Evolutionary conservation across 1,140 invertebrate species (phyloP).

Genomic region (Holcopasites calliopsidis): DNA sequence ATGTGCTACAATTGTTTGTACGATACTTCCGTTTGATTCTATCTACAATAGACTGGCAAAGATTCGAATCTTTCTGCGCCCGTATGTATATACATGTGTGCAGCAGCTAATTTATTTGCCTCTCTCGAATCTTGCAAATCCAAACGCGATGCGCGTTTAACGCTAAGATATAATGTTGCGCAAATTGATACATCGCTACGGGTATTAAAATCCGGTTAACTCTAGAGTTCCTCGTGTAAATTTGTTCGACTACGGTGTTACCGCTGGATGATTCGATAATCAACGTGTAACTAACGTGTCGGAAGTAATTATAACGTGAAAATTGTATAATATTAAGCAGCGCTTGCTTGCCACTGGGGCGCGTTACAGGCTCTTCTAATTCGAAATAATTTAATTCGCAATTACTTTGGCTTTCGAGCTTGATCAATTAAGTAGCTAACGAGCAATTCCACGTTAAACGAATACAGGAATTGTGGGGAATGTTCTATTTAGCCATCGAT

Average conservation of each 20-base stretch:
- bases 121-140: neutral
- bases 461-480: too few species aligned
- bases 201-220: neutral
- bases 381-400: constrained; percentile 10
- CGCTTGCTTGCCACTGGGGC: neutral
- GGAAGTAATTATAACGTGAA: constrained; percentile 31
- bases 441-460: too few species aligned
- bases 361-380: neutral
- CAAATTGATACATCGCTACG: neutral
- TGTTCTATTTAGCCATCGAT: too few species aligned
- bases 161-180: neutral
- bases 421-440: too few species aligned
- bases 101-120: neutral
- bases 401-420: neutral
- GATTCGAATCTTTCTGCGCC: constrained; percentile 21
- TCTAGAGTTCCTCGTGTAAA: neutral
- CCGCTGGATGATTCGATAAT: constrained; percentile 8
- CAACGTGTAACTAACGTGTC: constrained; percentile 27
- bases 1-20: constrained; percentile 25
- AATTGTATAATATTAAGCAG: constrained; percentile 24
- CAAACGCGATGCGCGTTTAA: neutral
- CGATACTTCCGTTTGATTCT: constrained; percentile 34
- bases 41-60: constrained; percentile 12
- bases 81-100: neutral
- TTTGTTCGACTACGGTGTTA: neutral